Evolutionary conservation across 1,140 invertebrate species (phyloP), one percentile per base, ranked within the genome.

Genomic region (Drosophila malerkotliana): DNA sequence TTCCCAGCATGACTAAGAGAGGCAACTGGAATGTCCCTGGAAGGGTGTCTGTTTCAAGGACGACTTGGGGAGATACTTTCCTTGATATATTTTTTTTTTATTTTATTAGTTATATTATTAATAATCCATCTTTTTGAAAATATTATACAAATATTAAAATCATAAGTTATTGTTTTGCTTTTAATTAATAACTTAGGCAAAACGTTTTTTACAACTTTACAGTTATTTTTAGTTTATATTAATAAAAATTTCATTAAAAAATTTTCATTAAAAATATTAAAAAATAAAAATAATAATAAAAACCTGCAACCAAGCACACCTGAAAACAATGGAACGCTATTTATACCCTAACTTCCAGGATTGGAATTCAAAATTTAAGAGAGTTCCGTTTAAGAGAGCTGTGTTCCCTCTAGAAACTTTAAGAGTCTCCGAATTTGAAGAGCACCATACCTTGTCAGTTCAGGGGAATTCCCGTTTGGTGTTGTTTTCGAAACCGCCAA

Each of bases 1-100:
- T 63, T 37, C 66, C 78, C 72, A 12, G 0, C 7, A 32, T 0
- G 8, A 0, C 30, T 3, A 81, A 80, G 78, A 79, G 77, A 49
- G 18, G 12, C 7, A n/a, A 28, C 49, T 72, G 66, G 58, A 76
- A 79, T 12, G 12, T 12, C 5, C 14, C 34, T 71, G 71, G 75
- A 80, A 80, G 2, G 9, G 4, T 4, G 12, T 0, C 3, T 24
- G 0, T 44, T 34, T 5, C 3, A 0, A 14, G 21, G 18, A 7
- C 57, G 72, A 71, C 34, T 39, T n/a, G 1, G 5, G 6, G 32
- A 59, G 74, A 41, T 12, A 8, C 64, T 73, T 5, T 9, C 41
- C 3, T 44, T 44, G 18, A 15, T 44, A 7, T 18, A 3, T 9
- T 15, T 4, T 44, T 0, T 15, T 7, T 3, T 37, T 37, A 37